Conservation (phyloP, 2,113 vertebrate species). For the Silurus asotus region DNA sequence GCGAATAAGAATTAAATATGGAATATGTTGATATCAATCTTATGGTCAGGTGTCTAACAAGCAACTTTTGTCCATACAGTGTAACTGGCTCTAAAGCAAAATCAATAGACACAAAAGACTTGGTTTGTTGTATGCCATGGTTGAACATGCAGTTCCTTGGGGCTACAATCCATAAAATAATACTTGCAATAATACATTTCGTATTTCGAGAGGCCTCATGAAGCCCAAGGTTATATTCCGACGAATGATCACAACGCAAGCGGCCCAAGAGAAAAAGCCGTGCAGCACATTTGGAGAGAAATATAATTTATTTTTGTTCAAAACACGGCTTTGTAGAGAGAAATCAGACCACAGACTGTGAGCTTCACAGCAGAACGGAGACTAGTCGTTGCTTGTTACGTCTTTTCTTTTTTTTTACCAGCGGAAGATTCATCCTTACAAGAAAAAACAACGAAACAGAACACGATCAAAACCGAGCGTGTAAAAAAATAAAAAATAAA, state of each 20-base stretch:
- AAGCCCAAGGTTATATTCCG: not conserved
- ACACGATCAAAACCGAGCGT: not conserved
- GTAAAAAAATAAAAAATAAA: not conserved
- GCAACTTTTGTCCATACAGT: too few relatives aligned
- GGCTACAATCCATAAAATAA: slow-evolving; percentile 23
- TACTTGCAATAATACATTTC: slow-evolving; percentile 7
- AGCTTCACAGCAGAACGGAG: slow-evolving; percentile 38
- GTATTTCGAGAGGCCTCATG: not conserved
- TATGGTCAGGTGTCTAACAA: too few relatives aligned
- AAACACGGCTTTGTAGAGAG: slow-evolving; percentile 14
- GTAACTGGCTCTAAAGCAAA: not conserved
- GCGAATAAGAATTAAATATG: too few relatives aligned
- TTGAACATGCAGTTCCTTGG: not conserved
- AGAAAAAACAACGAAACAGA: too few relatives aligned
- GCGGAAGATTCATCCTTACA: not conserved
- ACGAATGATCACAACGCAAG: not conserved
- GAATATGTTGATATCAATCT: too few relatives aligned
- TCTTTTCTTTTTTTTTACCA: slow-evolving; percentile 8
- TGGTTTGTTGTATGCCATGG: not conserved
- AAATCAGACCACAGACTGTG: slow-evolving; percentile 33
- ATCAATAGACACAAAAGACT: not conserved
- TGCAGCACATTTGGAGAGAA: not conserved
- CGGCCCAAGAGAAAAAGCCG: not conserved
- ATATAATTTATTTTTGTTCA: slow-evolving; percentile 39
- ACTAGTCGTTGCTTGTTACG: not conserved